phyloP scores from a whole-genome alignment of 2,113 vertebrate species.

The Nothobranchius furzeri region DNA sequence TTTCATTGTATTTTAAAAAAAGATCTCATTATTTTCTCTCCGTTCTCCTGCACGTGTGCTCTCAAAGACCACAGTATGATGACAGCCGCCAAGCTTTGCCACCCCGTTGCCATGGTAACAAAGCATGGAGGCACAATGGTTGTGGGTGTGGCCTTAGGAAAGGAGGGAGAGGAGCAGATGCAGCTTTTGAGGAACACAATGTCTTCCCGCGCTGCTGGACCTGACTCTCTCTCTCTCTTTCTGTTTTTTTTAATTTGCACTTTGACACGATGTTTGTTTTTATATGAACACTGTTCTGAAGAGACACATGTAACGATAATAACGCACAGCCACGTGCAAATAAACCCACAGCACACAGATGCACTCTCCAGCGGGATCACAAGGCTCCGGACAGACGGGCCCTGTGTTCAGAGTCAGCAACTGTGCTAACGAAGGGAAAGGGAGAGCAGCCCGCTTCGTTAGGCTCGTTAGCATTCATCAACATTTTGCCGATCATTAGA shows the following conservation, averaged over 20 bases:
- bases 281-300: neutral
- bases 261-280: no score
- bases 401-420: constrained; percentile 51
- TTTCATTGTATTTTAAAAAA: constrained; percentile 1
- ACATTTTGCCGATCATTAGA: constrained; percentile 50
- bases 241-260: neutral
- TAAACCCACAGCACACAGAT: constrained; percentile 8
- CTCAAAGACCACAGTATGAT: constrained; percentile 56
- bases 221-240: neutral
- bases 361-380: constrained; percentile 23
- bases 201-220: constrained; percentile 7
- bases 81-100: constrained; percentile 53
- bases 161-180: constrained; percentile 40
- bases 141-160: constrained; percentile 37
- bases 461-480: constrained; percentile 49
- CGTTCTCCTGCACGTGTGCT: constrained; percentile 3
- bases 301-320: neutral
- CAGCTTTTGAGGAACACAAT: constrained; percentile 15
- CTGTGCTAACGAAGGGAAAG: constrained; percentile 53
- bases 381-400: constrained; percentile 41
- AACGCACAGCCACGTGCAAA: neutral
- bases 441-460: constrained; percentile 49
- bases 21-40: constrained; percentile 33
- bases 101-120: constrained; percentile 70
- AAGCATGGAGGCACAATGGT: constrained; percentile 34